Conservation (phyloP, 1,140 invertebrate genomes). For the Trichonephila clavata region DNA sequence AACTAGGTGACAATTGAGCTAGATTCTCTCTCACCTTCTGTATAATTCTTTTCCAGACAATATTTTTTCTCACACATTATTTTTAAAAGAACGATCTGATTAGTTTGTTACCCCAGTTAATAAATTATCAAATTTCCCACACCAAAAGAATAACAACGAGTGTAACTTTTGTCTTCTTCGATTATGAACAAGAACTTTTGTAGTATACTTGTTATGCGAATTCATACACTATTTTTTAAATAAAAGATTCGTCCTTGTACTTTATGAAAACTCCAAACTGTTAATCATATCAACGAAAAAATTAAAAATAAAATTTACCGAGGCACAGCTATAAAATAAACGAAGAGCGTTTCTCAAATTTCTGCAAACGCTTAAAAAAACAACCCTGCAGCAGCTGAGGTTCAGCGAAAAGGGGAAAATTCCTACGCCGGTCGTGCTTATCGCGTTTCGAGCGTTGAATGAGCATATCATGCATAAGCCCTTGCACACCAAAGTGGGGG, state of each 20-base stretch:
- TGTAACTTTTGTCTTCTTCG: too few relatives aligned
- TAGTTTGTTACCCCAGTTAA: too few relatives aligned
- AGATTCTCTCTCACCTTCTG: too few relatives aligned
- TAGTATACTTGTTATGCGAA: too few relatives aligned
- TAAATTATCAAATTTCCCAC: too few relatives aligned
- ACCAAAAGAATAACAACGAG: too few relatives aligned
- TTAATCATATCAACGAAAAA: neutral
- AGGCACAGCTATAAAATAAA: neutral
- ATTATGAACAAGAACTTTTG: too few relatives aligned
- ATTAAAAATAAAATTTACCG: neutral
- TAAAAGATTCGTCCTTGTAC: neutral
- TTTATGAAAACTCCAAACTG: neutral
- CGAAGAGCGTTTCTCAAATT: neutral
- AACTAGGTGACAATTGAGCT: too few relatives aligned
- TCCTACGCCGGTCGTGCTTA: constrained; percentile 25
- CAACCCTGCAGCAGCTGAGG: neutral
- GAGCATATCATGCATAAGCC: neutral
- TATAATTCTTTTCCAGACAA: too few relatives aligned
- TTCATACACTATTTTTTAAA: too few relatives aligned
- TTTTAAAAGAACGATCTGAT: too few relatives aligned
- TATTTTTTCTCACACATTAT: too few relatives aligned
- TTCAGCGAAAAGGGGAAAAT: neutral
- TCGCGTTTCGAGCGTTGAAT: neutral
- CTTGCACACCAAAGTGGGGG: neutral
- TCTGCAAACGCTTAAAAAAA: neutral